phyloP scores from a whole-genome alignment of 2,888 invertebrate genomes.

The Volucella inflata region DNA sequence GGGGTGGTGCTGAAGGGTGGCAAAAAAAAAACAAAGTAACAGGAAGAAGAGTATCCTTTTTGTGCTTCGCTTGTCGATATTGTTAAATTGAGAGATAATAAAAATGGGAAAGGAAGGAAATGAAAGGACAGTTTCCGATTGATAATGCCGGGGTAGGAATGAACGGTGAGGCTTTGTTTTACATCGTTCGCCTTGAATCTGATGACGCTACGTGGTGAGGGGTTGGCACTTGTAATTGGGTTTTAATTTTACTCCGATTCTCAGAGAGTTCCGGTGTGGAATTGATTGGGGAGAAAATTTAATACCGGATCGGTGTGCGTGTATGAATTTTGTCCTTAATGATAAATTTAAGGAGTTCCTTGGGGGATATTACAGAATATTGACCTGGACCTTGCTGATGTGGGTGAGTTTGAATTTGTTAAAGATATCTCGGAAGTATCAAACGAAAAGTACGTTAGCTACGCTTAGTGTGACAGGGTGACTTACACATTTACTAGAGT shows the following conservation, averaged over 20 bases:
- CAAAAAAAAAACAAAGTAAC: not conserved
- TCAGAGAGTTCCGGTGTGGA: constrained; percentile 11
- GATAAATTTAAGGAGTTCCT: not conserved
- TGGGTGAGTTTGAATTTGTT: no score
- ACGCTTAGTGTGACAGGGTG: no score
- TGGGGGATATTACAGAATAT: no score
- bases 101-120: constrained; percentile 62
- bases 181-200: constrained; percentile 44
- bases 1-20: not conserved
- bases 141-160: constrained; percentile 47
- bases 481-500: no score
- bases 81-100: constrained; percentile 64
- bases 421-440: no score
- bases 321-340: not conserved
- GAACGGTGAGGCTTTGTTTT: constrained; percentile 55
- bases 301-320: not conserved
- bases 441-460: no score
- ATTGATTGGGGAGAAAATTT: not conserved
- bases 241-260: constrained; percentile 56
- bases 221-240: constrained; percentile 56
- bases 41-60: constrained; percentile 25
- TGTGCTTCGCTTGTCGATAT: constrained; percentile 11
- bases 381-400: no score
- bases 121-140: constrained; percentile 67
- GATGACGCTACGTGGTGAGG: not conserved